phyloP scores from a whole-genome alignment of 2,113 vertebrate genomes.

The Notiomystis cincta region DNA sequence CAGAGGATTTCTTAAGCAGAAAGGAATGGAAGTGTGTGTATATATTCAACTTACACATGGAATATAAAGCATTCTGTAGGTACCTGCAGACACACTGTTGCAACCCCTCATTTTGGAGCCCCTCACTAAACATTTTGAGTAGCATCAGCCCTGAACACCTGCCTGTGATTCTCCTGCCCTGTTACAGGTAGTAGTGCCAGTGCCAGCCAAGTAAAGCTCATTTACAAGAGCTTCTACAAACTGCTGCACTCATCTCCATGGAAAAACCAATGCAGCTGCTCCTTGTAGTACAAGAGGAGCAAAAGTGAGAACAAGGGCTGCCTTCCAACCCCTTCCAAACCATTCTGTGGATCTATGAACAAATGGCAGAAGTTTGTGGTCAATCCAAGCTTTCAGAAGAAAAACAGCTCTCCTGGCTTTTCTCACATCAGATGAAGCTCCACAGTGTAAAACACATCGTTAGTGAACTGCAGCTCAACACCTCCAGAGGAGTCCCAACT shows the following conservation, averaged over 20 bases:
- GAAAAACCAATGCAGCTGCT: background rate
- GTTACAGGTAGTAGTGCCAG: background rate
- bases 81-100: background rate
- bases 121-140: background rate
- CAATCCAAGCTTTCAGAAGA: background rate
- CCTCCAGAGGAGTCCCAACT: background rate
- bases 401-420: background rate
- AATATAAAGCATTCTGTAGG: accelerated
- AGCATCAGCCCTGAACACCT: background rate
- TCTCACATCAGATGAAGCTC: background rate
- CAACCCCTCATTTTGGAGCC: background rate
- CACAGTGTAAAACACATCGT: accelerated
- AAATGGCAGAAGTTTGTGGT: background rate
- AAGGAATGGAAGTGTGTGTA: background rate
- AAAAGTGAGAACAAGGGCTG: background rate
- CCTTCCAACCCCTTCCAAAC: background rate
- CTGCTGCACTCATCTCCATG: background rate
- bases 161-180: background rate
- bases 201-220: background rate
- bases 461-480: background rate
- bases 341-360: background rate
- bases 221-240: background rate
- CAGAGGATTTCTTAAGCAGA: background rate
- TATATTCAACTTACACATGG: background rate
- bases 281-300: background rate